Evolutionary conservation across 2,797 vertebrate genomes (phyloP).

Genomic region (Aeoliscus strigatus): DNA sequence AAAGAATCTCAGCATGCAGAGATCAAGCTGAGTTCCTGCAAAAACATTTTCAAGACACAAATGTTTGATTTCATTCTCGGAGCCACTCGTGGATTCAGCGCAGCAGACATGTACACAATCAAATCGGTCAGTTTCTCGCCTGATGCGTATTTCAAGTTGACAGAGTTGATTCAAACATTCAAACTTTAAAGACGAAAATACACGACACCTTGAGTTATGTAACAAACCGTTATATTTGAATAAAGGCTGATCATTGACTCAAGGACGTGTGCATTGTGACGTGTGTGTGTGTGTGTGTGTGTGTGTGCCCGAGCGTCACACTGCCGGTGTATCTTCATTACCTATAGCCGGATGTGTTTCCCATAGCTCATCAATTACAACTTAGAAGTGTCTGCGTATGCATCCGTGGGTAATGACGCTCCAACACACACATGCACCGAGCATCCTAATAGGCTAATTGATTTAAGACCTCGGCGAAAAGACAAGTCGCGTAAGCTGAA

Average conservation of each 20-base stretch:
- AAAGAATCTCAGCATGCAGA: background rate
- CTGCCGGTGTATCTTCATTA: slow-evolving; percentile 48
- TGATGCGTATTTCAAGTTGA: no score
- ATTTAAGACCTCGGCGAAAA: slow-evolving; percentile 67
- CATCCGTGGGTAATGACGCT: slow-evolving; percentile 37
- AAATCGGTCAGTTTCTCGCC: no score
- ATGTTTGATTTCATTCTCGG: no score
- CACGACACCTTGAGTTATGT: no score
- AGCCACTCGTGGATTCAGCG: no score
- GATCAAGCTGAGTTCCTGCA: no score
- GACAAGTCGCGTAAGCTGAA: slow-evolving; percentile 60
- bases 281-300: slow-evolving; percentile 5
- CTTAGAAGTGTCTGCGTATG: slow-evolving; percentile 35
- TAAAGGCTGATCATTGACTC: no score
- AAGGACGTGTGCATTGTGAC: background rate
- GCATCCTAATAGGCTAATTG: slow-evolving; percentile 52
- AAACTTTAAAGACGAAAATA: no score
- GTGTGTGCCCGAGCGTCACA: slow-evolving; percentile 4
- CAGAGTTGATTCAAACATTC: no score
- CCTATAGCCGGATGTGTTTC: slow-evolving; percentile 34
- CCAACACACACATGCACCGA: slow-evolving; percentile 15
- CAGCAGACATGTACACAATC: no score
- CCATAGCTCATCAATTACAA: slow-evolving; percentile 54
- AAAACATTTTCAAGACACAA: no score
- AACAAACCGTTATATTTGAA: no score